Evolutionary conservation across 2,888 invertebrate species (phyloP), one percentile per base, ranked within the genome.

Genomic region (Ferrisia virgata): DNA sequence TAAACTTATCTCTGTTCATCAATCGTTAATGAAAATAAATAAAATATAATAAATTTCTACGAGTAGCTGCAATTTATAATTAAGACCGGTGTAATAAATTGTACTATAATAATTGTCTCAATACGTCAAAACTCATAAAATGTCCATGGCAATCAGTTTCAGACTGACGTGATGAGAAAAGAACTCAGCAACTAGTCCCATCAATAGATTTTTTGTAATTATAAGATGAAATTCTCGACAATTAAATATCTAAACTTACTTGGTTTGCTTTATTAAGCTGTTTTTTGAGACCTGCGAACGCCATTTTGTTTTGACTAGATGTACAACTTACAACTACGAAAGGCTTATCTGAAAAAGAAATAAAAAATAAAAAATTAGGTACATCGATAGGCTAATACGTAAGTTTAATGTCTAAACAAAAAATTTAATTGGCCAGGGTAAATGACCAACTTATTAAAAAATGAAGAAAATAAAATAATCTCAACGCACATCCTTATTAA

Each of bases 181-280:
- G 39, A 39, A 39, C 11, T 5, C 39, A 39, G 39, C 39, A 5
- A 39, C 39, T 8, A 39, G 5, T 8, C 11, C 39, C 5, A 8
- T 39, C 39, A 39, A 39, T 39, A 8, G 39, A 8, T 5, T 39
- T 15, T 43, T 36, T 82, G 13, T 9, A 43, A 43, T 15, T 15
- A 43, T 15, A 43, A 5, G 11, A 2, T 2, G 2, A 43, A 13
- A 43, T 43, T 43, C 3, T n/a, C n/a, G n/a, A n/a, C n/a, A n/a
- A n/a, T n/a, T n/a, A n/a, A n/a, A n/a, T n/a, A n/a, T n/a, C n/a
- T 72, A 33, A 76, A 11, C 91, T 91, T 90, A 96, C 97, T 94
- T 98, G 98, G 92, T 99, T 99, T 87, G 98, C 98, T 92, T 99
- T 99, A 92, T 99, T 99, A 89, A 99, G 96, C 91, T 99, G 99